Conservation (phyloP, 2,797 vertebrate genomes). For the Arctocebus calabarensis region DNA sequence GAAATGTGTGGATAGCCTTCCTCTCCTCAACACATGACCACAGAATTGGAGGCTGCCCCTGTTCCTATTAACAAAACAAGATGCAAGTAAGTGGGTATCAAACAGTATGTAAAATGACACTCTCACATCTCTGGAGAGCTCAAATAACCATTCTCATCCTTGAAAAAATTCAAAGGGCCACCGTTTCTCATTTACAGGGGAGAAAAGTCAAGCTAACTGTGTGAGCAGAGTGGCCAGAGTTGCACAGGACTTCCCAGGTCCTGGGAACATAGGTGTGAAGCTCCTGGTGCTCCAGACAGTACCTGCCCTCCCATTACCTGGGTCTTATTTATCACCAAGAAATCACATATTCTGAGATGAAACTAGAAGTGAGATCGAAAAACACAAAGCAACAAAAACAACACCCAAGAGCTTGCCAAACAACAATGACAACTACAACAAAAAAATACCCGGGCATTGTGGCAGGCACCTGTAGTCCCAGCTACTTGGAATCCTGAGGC, state of each 20-base stretch:
- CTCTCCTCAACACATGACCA: background rate
- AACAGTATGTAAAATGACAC: background rate
- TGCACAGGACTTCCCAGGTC: background rate
- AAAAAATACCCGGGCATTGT: no score
- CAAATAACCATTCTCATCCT: background rate
- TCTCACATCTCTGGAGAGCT: background rate
- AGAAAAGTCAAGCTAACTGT: background rate
- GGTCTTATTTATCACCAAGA: background rate
- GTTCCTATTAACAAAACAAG: background rate
- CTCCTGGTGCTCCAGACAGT: no score
- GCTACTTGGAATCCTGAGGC: no score
- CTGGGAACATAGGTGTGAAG: background rate
- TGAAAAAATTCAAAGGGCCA: background rate
- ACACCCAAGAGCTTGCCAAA: background rate
- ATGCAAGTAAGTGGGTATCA: background rate
- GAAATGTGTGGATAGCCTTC: background rate
- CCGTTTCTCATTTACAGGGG: background rate
- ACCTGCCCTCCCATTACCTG: accelerated
- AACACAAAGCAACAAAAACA: background rate
- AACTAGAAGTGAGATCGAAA: background rate
- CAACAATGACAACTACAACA: no score
- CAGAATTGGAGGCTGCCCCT: background rate
- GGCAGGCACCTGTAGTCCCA: no score
- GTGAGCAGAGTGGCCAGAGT: background rate
- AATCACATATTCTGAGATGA: background rate